These are phyloP conservation scores for Xanthia icteritia DNA, from an alignment of 2,888 invertebrate genomes.

Conservation along the genomic window DNA sequence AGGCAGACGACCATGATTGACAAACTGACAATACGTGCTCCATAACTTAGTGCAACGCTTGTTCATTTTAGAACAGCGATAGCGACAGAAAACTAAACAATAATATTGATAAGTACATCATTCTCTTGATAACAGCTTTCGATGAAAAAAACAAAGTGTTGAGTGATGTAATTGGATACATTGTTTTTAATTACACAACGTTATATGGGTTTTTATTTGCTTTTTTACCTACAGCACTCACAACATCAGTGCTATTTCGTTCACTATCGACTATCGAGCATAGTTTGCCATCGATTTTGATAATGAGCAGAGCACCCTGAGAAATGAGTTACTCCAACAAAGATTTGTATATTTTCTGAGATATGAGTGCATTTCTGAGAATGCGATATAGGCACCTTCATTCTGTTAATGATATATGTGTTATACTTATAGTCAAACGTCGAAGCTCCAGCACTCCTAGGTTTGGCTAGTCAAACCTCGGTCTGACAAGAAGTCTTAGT, in stretches of 20 bases:
- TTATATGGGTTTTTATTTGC: conserved; percentile 23
- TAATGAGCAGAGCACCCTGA: not conserved
- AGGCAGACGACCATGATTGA: conserved; percentile 44
- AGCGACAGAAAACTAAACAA: conserved; percentile 29
- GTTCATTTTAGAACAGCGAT: conserved; percentile 34
- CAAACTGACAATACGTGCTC: conserved; percentile 27
- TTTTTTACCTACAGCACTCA: conserved; percentile 2
- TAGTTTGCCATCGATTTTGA: not conserved
- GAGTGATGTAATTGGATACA: conserved; percentile 50
- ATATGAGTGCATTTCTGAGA: not conserved
- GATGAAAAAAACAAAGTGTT: conserved; percentile 30
- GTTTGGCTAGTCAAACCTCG: too few species aligned
- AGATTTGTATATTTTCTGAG: not conserved
- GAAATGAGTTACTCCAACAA: not conserved
- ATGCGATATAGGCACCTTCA: not conserved
- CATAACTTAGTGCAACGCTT: conserved; percentile 29
- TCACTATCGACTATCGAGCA: not conserved
- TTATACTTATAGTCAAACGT: not conserved
- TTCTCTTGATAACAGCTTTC: conserved; percentile 43
- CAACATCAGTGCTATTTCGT: not conserved
- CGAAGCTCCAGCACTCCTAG: not conserved
- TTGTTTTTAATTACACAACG: conserved; percentile 52
- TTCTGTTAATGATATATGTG: not conserved
- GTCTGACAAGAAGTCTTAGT: too few species aligned
- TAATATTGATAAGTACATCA: conserved; percentile 36